phyloP scores from a whole-genome alignment of 2,797 vertebrate genomes.

The Enteromius mattozi region DNA sequence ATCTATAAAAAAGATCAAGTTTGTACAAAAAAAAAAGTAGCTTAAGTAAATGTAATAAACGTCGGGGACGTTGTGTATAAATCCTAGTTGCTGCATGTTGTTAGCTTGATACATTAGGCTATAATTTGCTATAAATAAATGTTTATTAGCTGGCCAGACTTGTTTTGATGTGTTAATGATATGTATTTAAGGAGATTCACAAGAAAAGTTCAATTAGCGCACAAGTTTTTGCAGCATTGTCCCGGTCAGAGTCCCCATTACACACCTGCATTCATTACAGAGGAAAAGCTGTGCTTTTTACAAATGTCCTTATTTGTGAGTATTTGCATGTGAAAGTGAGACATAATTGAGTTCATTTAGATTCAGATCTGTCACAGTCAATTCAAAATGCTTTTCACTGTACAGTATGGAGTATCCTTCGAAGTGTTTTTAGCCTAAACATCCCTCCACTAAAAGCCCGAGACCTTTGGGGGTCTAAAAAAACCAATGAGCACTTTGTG shows the following conservation, averaged over 20 bases:
- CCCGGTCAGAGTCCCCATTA: constrained; percentile 63
- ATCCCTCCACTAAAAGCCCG: not conserved
- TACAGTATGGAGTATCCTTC: not conserved
- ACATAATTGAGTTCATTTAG: constrained; percentile 1
- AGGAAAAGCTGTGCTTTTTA: not conserved
- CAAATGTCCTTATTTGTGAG: not conserved
- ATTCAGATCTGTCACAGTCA: not conserved
- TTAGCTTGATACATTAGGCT: constrained; percentile 99
- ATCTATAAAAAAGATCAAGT: constrained; percentile 92
- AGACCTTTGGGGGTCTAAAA: constrained; percentile 11
- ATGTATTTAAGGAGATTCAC: constrained; percentile 75
- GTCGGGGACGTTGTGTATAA: constrained; percentile 88
- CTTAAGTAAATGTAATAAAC: constrained; percentile 99
- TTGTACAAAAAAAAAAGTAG: constrained; percentile 85
- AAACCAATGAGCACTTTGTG: constrained; percentile 18
- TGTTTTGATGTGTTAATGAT: constrained; percentile 86
- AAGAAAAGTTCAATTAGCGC: constrained; percentile 70
- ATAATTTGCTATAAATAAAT: constrained; percentile 99
- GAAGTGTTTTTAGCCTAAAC: constrained; percentile 9
- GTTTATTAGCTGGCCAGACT: constrained; percentile 94
- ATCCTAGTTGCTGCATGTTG: constrained; percentile 96
- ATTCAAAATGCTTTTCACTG: not conserved
- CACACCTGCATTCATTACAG: constrained; percentile 48
- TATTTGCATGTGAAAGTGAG: constrained; percentile 18
- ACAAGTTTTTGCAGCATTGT: constrained; percentile 68